Evolutionary conservation across 1,140 invertebrate species (phyloP), one percentile per base, ranked within the genome.

Genomic region (Neodiprion virginianus): DNA sequence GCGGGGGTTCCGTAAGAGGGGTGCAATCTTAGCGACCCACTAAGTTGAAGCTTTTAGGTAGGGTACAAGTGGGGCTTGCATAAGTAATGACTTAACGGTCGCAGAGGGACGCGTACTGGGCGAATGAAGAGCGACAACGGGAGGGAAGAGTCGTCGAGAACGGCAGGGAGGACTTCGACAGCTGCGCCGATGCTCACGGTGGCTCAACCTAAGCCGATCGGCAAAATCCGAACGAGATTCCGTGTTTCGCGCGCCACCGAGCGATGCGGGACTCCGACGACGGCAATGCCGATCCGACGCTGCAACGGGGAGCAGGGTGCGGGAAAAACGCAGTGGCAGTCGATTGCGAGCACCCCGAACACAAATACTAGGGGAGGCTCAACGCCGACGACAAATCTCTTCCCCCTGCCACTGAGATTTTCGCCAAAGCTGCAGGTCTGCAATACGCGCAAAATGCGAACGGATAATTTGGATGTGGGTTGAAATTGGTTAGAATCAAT

Each of bases 151-250:
- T 84, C 81, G 76, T 5, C 40, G 67, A 69, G 74, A 50, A 78
- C 79, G 77, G 79, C 76, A 81, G 78, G 75, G 77, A 72, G 77
- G 76, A 73, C 79, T 81, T 81, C 79, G 80, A 85, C 84, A 86
- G 84, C 84, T 86, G 85, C 80, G 79, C 84, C 79, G 78, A 79
- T 79, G 79, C 84, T 84, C 85, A 86, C 85, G 84, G 79, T 82
- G 77, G 85, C 85, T 85, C 85, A 85, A 74, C 81, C 82, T 86
- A 86, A 86, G 85, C 85, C 84, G 85, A 85, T 86, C 84, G 82
- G 79, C 80, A 78, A 85, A 86, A 86, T 85, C 84, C 85, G 75
- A 82, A 79, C 78, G 81, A 77, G 53, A 61, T 61, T 61, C n/a
- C 53, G 53, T 61, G 53, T 61, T 61, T 61, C 53, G 53, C 53